A percentile compares a stretch with the other conserved stretches of the same genome.
phyloP scores from a whole-genome alignment of 2,797 vertebrate genomes.

The Argentina silus region DNA sequence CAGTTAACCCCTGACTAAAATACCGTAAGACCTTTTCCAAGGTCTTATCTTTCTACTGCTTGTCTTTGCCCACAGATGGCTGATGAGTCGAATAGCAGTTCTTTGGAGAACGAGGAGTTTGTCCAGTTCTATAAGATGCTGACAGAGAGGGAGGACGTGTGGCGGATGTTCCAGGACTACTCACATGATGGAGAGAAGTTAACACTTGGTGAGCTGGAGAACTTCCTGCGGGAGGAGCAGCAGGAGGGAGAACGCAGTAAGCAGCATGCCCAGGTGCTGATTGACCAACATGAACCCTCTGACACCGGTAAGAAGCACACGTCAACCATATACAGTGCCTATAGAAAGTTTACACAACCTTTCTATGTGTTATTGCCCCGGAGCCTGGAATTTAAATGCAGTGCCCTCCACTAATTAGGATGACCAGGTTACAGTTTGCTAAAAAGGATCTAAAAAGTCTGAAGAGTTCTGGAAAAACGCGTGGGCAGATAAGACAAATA shows the following conservation, averaged over 20 bases:
- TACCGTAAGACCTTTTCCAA: too few species aligned
- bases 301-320: conserved; percentile 79
- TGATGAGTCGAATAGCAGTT: conserved; percentile 82
- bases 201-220: conserved; percentile 86
- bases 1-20: too few species aligned
- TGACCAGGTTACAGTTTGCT: too few species aligned
- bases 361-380: too few species aligned
- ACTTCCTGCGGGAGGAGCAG: conserved; percentile 86
- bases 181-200: conserved; percentile 88
- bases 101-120: conserved; percentile 90
- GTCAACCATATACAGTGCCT: too few species aligned
- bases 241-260: conserved; percentile 76
- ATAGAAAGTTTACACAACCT: too few species aligned
- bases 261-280: conserved; percentile 84
- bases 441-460: too few species aligned
- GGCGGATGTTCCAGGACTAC: conserved; percentile 88
- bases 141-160: conserved; percentile 88
- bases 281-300: conserved; percentile 87
- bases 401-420: too few species aligned
- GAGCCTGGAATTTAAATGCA: too few species aligned
- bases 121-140: conserved; percentile 94
- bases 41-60: too few species aligned
- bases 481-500: too few species aligned
- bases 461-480: too few species aligned
- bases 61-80: conserved; percentile 79